Base-by-base conservation (phyloP, 2,888 invertebrate genomes). In the Oxytorus armatus region DNA sequence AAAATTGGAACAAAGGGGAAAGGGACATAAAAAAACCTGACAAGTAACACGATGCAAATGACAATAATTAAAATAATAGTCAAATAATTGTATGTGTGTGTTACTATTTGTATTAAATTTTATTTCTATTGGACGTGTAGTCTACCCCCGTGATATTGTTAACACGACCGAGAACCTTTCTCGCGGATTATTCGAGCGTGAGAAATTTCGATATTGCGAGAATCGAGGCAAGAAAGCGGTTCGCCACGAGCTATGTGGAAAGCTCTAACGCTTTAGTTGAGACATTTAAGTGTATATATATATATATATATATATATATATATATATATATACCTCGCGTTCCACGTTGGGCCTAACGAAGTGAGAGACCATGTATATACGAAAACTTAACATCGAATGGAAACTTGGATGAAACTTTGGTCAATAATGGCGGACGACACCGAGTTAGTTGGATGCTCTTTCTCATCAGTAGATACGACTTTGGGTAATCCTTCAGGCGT, bases 361-460 rank as follows among this genome's bases (percentile, higher is more conserved):
- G 66, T 57, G 49, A 49, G 65, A 49, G 51, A 75, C 36, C 10
- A 8, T 36, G 10, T 36, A 25, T 36, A 23, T 11, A 7, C 29
- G 68, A 42, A 61, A 76, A 61, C 75, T 51, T 68, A 18, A 18
- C 68, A 42, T 68, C 51, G 49, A 14, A 7, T 14, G 68, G 23
- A 55, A 76, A 61, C 51, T 68, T 76, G 68, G n/a, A 14, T 25
- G 42, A 61, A 76, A 76, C 75, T 76, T 75, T 61, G 68, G 51
- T 61, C 68, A 76, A 76, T 68, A 74, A 44, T 14, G 42, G 21
- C 25, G 59, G 29, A 55, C 21, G 42, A 59, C 44, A 5, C 57
- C 14, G 49, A 49, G 49, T 10, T 49, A 8, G 36, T 36, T 3
- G 36, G 36, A 8, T 36, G 36, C 36, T 36, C 7, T 2, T 42